Percentiles rank a stretch among this genome's conserved stretches.
Conservation (phyloP, 1,140 invertebrate genomes). For the Drosophila albomicans region DNA sequence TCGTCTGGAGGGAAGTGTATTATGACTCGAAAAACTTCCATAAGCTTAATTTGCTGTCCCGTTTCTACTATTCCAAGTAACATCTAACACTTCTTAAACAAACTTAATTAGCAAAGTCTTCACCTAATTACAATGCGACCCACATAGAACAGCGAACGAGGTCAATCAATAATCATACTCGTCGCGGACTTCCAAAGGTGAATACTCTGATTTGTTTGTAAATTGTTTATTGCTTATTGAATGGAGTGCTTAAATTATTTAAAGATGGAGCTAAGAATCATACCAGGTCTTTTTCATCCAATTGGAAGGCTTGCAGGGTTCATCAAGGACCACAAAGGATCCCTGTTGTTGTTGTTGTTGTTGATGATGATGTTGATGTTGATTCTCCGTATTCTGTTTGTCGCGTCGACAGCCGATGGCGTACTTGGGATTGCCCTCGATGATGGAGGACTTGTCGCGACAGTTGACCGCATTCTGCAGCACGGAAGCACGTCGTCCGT, state of each 20-base stretch:
- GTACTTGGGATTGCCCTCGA: conserved; percentile 83
- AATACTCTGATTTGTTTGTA: conserved; percentile 1
- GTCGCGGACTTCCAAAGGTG: not conserved
- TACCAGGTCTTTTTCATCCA: conserved; percentile 84
- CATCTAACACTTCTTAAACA: not conserved
- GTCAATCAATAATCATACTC: conserved; percentile 6
- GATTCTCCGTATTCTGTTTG: conserved; percentile 52
- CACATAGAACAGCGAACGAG: not conserved
- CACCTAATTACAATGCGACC: conserved; percentile 1
- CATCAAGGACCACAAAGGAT: conserved; percentile 78
- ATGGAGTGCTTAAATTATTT: not conserved
- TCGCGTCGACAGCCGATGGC: conserved; percentile 52
- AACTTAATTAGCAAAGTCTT: not conserved
- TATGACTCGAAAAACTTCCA: too few relatives aligned
- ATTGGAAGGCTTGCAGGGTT: conserved; percentile 75
- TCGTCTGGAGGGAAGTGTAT: too few relatives aligned
- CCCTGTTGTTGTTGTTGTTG: conserved; percentile 51
- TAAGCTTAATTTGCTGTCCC: too few relatives aligned
- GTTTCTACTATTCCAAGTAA: not conserved
- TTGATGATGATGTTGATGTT: conserved; percentile 29
- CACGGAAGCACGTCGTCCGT: conserved; percentile 73
- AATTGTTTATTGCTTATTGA: conserved; percentile 10
- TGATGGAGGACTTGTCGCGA: conserved; percentile 73
- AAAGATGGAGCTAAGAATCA: conserved; percentile 57
- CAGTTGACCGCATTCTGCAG: conserved; percentile 69